phyloP scores from a whole-genome alignment of 2,888 invertebrate species.

The Aporophyla lueneburgensis region DNA sequence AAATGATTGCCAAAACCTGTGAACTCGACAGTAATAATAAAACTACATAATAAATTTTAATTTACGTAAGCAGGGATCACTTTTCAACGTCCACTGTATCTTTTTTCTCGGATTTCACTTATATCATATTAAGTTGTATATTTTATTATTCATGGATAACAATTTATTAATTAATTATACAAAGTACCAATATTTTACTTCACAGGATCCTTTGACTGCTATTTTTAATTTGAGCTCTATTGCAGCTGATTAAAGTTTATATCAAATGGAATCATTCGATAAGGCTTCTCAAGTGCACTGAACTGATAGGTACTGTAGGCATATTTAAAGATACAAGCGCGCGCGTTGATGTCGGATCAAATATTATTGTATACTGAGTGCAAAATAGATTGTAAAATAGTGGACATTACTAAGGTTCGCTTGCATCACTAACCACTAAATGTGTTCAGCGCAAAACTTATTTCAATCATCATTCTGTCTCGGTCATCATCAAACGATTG shows the following conservation, averaged over 20 bases:
- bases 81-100: conserved; percentile 49
- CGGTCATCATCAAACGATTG: neutral
- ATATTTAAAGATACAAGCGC: conserved; percentile 63
- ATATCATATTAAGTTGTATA: conserved; percentile 56
- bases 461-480: neutral
- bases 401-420: neutral
- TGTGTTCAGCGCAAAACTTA: too few species aligned
- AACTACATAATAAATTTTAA: conserved; percentile 26
- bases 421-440: neutral
- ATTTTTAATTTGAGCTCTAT: conserved; percentile 34
- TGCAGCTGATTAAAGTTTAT: conserved; percentile 27
- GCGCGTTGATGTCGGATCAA: conserved; percentile 71
- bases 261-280: conserved; percentile 35
- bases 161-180: conserved; percentile 67
- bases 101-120: conserved; percentile 50
- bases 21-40: conserved; percentile 11
- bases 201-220: neutral
- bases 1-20: conserved; percentile 30
- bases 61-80: conserved; percentile 51
- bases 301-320: conserved; percentile 62
- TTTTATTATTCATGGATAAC: conserved; percentile 60
- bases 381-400: conserved; percentile 50
- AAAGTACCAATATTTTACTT: conserved; percentile 60
- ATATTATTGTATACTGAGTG: conserved; percentile 64
- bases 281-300: conserved; percentile 55